These are phyloP conservation scores for Saguinus imperator DNA, from an alignment of 2,113 vertebrate species.

Conservation along the genomic window DNA sequence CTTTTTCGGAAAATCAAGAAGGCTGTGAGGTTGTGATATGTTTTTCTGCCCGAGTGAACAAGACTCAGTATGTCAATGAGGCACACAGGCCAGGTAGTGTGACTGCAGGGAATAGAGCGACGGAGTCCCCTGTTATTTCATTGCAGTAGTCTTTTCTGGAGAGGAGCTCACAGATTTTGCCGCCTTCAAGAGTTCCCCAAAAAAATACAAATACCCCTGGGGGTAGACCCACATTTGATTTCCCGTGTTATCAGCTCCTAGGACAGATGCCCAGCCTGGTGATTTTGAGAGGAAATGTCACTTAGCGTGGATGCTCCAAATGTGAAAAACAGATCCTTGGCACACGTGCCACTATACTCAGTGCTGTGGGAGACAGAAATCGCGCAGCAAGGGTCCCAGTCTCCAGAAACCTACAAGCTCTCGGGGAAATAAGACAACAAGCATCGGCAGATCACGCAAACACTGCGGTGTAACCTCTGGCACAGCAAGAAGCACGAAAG, in stretches of 20 bases:
- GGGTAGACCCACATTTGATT: too few relatives aligned
- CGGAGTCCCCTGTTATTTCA: not conserved
- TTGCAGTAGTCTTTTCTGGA: not conserved
- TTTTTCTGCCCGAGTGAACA: not conserved
- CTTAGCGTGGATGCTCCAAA: not conserved
- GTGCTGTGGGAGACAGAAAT: rapidly evolving
- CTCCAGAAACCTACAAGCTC: not conserved
- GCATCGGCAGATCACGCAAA: not conserved
- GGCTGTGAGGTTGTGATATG: not conserved
- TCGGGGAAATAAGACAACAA: not conserved
- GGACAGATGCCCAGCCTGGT: rapidly evolving
- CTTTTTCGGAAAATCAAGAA: not conserved
- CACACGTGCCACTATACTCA: rapidly evolving
- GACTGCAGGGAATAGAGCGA: not conserved
- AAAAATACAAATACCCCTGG: not conserved
- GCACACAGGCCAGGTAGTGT: not conserved
- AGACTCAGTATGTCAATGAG: not conserved
- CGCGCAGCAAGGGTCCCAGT: not conserved
- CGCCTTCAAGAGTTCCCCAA: not conserved
- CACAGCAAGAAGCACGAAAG: not conserved
- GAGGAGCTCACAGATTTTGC: not conserved
- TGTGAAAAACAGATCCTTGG: too few relatives aligned
- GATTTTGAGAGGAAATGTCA: not conserved
- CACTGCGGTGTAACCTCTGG: not conserved
- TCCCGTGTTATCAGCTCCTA: not conserved